Evolutionary conservation across 2,888 invertebrate species (phyloP), one percentile per base, ranked within the genome.

Genomic region (Aporophyla nigra): DNA sequence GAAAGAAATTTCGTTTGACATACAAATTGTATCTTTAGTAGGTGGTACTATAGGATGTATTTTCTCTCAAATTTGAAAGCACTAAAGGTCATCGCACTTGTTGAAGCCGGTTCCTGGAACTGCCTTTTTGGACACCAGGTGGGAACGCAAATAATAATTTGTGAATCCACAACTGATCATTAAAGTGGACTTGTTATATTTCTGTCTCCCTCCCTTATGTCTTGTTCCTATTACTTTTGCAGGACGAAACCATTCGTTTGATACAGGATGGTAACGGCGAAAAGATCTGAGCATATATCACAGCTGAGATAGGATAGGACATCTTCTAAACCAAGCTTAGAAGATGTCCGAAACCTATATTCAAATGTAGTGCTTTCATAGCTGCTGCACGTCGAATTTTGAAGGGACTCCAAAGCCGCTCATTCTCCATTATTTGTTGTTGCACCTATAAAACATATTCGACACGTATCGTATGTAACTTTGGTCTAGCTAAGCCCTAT

Each of bases 11-110:
- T 16, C 24, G 16, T 62, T 62, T 54, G 19, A 24, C n/a, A 58
- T 68, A 58, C 6, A 40, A 49, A 27, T 21, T 51, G 10, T 70
- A 21, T 24, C 14, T 59, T n/a, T n/a, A 66, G 21, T 46, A 27
- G 46, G 27, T 4, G 16, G 19, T 49, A 16, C 19, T 74, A 51
- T 14, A 51, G 7, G 27, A 27, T 14, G 43, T 61, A 53, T 46
- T n/a, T 72, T n/a, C 21, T 24, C 19, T 62, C 1, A 40, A 54
- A 24, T 40, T 49, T 49, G 10, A n/a, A n/a, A 40, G 12, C n/a
- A n/a, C n/a, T 46, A 16, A 59, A 66, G 72, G 46, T 51, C 77
- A 49, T 54, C 16, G 78, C 61, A 72, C 78, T 77, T 51, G 14
- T 4, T 7, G 21, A 12, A 78, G 43, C 72, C 54, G 61, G 78